Evolutionary conservation across 2,113 vertebrate species (phyloP).

Genomic region (Ptyas mucosa): DNA sequence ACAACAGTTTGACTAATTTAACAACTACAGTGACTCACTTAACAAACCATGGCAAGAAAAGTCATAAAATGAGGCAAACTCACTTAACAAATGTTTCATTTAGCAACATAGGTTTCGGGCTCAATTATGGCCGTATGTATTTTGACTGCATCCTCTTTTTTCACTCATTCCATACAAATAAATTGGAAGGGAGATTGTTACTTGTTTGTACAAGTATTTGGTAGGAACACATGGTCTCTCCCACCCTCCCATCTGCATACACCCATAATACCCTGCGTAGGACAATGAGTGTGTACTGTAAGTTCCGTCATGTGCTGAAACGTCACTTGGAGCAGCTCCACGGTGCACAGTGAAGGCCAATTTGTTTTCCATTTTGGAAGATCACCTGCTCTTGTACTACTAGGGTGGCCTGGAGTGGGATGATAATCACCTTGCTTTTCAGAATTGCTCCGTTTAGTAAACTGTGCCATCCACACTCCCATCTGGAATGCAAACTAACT

Average conservation of each 20-base stretch:
- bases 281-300: not conserved
- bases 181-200: not conserved
- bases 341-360: slow-evolving; percentile 15
- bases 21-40: not conserved
- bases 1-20: not conserved
- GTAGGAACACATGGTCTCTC: slow-evolving; percentile 1
- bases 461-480: slow-evolving; percentile 42
- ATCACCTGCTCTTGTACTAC: not conserved
- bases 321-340: slow-evolving; percentile 30
- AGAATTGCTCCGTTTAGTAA: slow-evolving; percentile 45
- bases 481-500: slow-evolving; percentile 58
- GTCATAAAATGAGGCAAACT: not conserved
- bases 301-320: slow-evolving; percentile 28
- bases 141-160: not conserved
- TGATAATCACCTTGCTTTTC: slow-evolving; percentile 25
- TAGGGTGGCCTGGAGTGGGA: slow-evolving; percentile 49
- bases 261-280: not conserved
- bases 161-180: not conserved
- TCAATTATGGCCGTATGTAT: not conserved
- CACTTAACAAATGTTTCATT: not conserved
- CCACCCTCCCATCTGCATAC: not conserved
- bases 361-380: slow-evolving; percentile 22
- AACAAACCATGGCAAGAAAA: not conserved
- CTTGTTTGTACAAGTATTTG: not conserved
- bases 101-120: not conserved